These are phyloP conservation scores for Dione vanillae DNA, from an alignment of 2,888 invertebrate genomes.

Conservation along the genomic window DNA sequence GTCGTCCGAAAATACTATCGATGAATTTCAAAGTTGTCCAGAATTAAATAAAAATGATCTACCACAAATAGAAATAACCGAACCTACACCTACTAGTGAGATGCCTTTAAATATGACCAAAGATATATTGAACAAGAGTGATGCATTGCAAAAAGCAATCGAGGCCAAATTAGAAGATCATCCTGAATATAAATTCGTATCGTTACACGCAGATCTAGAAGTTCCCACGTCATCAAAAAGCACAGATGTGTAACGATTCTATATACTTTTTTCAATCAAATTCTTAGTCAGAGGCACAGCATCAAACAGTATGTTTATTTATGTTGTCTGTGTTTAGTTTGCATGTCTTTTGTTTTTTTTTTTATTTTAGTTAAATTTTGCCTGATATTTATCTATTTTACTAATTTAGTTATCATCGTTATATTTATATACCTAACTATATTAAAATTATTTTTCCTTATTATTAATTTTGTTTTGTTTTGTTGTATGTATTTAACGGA, in stretches of 20 bases:
- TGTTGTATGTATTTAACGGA: not conserved
- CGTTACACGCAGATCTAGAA: conserved; percentile 70
- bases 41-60: conserved; percentile 51
- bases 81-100: conserved; percentile 58
- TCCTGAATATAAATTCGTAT: conserved; percentile 74
- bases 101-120: conserved; percentile 58
- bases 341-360: conserved; percentile 48
- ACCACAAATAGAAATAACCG: conserved; percentile 49
- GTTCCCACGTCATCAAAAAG: conserved; percentile 70
- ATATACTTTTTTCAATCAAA: conserved; percentile 28
- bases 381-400: not conserved
- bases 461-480: conserved; percentile 4
- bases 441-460: not conserved
- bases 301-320: conserved; percentile 75
- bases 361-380: conserved; percentile 4
- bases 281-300: conserved; percentile 50
- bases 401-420: not conserved
- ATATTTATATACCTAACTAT: not conserved
- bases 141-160: conserved; percentile 72
- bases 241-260: conserved; percentile 72
- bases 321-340: conserved; percentile 55
- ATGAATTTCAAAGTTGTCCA: conserved; percentile 66
- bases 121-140: conserved; percentile 73
- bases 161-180: conserved; percentile 75
- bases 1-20: conserved; percentile 63